phyloP scores from a whole-genome alignment of 2,888 invertebrate species.

The Drosophila anceps region DNA sequence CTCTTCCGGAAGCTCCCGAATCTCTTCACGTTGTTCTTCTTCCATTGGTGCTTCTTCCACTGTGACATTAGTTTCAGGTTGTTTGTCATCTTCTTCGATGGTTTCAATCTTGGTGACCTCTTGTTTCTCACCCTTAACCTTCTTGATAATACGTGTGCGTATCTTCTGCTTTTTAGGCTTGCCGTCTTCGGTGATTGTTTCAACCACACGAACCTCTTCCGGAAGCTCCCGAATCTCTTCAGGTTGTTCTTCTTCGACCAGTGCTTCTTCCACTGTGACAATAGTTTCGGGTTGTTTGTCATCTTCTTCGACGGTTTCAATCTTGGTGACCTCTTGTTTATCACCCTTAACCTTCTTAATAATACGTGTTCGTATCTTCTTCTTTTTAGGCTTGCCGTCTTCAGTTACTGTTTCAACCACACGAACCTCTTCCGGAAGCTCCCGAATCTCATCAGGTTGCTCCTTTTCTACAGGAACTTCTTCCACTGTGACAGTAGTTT shows the following conservation, averaged over 20 bases:
- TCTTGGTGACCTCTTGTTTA: slow-evolving; percentile 10
- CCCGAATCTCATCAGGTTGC: not conserved
- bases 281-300: slow-evolving; percentile 7
- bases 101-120: slow-evolving; percentile 16
- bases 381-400: slow-evolving; percentile 6
- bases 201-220: slow-evolving; percentile 1
- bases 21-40: slow-evolving; percentile 13
- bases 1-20: slow-evolving; percentile 31
- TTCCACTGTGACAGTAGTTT: not conserved
- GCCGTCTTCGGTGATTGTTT: not conserved
- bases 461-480: not conserved
- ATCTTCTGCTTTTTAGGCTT: slow-evolving; percentile 9
- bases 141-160: slow-evolving; percentile 3
- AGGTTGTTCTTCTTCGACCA: not conserved
- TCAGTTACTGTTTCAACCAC: not conserved
- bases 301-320: slow-evolving; percentile 9
- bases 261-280: not conserved
- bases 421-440: not conserved
- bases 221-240: not conserved
- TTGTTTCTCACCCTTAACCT: slow-evolving; percentile 10
- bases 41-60: not conserved
- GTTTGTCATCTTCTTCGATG: slow-evolving; percentile 4
- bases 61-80: slow-evolving; percentile 5
- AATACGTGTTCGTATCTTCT: slow-evolving; percentile 8
- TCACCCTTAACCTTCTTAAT: slow-evolving; percentile 11